Evolutionary conservation across 2,113 vertebrate genomes (phyloP).

Genomic region (Tor tambroides): DNA sequence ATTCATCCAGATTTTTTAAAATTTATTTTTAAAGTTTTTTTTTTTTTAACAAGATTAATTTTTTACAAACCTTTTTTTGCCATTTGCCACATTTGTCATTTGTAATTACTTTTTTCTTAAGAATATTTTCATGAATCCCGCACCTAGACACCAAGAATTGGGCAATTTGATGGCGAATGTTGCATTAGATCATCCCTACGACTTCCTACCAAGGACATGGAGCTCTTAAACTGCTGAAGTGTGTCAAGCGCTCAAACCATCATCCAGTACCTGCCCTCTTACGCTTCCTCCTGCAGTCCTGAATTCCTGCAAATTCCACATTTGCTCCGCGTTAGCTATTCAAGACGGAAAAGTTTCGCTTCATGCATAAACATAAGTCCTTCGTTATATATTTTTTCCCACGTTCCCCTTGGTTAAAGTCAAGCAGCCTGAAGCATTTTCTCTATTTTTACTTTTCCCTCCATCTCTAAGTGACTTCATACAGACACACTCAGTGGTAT

Average conservation of each 20-base stretch:
- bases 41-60: too few relatives aligned
- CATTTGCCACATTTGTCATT: too few relatives aligned
- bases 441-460: constrained; percentile 10
- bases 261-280: constrained; percentile 16
- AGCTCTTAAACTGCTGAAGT: neutral
- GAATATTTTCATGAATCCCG: neutral
- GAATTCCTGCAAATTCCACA: constrained; percentile 28
- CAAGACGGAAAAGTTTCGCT: neutral
- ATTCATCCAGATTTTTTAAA: too few relatives aligned
- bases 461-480: neutral
- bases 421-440: constrained; percentile 19
- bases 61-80: too few relatives aligned
- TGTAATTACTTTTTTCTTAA: too few relatives aligned
- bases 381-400: neutral
- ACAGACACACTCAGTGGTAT: neutral
- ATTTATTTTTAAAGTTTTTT: too few relatives aligned
- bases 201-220: neutral
- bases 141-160: neutral
- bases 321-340: constrained; percentile 31
- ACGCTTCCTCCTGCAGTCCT: neutral
- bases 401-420: neutral
- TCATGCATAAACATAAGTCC: constrained; percentile 41
- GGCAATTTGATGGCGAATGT: neutral
- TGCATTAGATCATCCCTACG: neutral
- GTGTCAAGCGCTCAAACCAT: neutral